Evolutionary conservation across 2,797 vertebrate genomes (phyloP).

Genomic region (Falco berigora): DNA sequence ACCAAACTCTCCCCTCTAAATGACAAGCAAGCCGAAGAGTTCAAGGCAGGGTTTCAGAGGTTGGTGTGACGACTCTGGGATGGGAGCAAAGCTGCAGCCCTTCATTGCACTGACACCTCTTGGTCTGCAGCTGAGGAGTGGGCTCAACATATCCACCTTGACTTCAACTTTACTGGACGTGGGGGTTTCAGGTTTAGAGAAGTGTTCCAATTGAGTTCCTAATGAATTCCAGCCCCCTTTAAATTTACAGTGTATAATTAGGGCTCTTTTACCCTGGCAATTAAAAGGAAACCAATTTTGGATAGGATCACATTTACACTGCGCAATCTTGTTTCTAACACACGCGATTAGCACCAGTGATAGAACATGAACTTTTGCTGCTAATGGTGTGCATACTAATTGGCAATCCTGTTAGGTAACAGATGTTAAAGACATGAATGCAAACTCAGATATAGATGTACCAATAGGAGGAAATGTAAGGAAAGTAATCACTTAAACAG

Average conservation of each 20-base stretch:
- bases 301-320: background rate
- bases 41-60: background rate
- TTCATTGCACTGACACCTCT: fast-evolving
- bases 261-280: background rate
- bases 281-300: background rate
- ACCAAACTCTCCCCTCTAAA: background rate
- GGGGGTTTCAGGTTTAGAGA: background rate
- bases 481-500: background rate
- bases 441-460: background rate
- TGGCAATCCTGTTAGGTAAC: background rate
- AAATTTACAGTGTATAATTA: background rate
- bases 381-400: background rate
- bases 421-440: background rate
- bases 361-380: background rate
- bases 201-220: background rate
- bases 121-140: background rate
- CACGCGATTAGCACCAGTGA: background rate
- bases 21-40: background rate
- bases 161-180: background rate
- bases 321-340: background rate
- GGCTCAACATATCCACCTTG: background rate
- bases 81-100: background rate
- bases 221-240: background rate
- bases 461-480: background rate
- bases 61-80: background rate